Base-by-base conservation (phyloP, 2,113 vertebrate genomes). In the Centropristis striata region DNA sequence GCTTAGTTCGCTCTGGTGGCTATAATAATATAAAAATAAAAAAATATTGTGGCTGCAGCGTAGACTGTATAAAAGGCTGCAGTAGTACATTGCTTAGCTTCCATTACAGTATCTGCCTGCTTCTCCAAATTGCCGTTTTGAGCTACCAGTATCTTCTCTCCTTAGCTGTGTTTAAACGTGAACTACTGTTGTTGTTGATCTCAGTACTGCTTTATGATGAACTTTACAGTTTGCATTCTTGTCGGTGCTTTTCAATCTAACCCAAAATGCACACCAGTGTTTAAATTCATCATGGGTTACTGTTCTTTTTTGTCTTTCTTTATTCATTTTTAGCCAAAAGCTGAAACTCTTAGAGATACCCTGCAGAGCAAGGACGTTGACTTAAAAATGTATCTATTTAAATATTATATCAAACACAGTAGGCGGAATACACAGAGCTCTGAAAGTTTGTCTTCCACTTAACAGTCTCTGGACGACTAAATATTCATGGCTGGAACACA, bases 401-500 rank as follows among this genome's bases (percentile, higher is more conserved):
- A 71, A 55, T 51, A 55, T 41, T 4, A 60, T n/a, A 55, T 51
- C 7, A 46, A 21, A 71, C 57, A 53, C 68, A 68, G 37, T 11
- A 51, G 0, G 2, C 32, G 55, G 39, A 66, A 66, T 50, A 80
- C 47, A 49, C n/a, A 61, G 12, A 42, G 23, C 67, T 49, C 2
- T 2, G 15, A 67, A 71, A 64, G 39, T 47, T 18, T 50, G 1
- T 49, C 54, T 58, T 32, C 53, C 41, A 18, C 32, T 42, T 16
- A 55, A 72, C 4, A 46, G 27, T 64, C 18, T 27, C 42, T 20
- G 20, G 2, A 36, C 32, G 23, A 54, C 58, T 54, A 68, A 82
- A 71, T 67, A 66, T 83, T 59, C 57, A 76, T 54, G 20, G 28
- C 37, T 44, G 21, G 44, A 63, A 41, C 46, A 54, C 44, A 63